These are phyloP conservation scores for Muntiacus reevesi DNA, from an alignment of 2,113 vertebrate species.

Conservation along the genomic window DNA sequence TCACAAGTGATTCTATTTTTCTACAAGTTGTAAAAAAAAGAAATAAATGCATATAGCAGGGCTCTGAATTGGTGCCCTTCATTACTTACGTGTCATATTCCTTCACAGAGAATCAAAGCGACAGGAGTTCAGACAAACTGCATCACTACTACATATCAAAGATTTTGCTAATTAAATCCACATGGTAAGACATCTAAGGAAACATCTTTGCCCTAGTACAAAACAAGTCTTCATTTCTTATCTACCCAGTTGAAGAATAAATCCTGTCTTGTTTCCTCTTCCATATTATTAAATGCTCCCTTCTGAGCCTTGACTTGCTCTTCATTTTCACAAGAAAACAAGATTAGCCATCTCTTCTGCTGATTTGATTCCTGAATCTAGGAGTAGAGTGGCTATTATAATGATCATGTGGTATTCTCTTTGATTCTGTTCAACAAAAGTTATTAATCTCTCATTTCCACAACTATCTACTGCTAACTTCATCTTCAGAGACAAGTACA, in stretches of 20 bases:
- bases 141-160: background rate
- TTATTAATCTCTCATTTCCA: background rate
- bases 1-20: background rate
- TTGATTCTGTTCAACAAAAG: background rate
- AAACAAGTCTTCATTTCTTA: background rate
- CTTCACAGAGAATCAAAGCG: background rate
- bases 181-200: background rate
- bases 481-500: background rate
- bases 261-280: background rate
- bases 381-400: background rate
- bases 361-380: background rate
- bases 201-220: background rate
- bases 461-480: background rate
- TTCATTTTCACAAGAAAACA: background rate
- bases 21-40: background rate
- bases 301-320: background rate
- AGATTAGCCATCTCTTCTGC: background rate
- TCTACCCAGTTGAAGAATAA: background rate
- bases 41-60: background rate
- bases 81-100: background rate
- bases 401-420: background rate
- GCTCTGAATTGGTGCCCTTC: background rate
- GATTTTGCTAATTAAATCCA: background rate
- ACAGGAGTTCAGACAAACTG: background rate
- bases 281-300: background rate